phyloP scores from a whole-genome alignment of 1,140 invertebrate genomes.

The Antheraea mylitta region DNA sequence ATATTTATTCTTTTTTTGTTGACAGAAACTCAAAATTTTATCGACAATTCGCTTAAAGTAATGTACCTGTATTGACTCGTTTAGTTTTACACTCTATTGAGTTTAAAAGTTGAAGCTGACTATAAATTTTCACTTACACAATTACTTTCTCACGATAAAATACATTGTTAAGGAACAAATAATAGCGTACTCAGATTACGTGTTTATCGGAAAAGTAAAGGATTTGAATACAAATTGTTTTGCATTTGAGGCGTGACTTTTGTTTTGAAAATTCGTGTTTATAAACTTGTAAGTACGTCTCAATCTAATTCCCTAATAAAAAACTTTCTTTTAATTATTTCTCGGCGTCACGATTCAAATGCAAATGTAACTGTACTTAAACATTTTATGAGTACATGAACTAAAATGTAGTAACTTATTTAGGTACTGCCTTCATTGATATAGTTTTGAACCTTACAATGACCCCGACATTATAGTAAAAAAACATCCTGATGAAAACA shows the following conservation, averaged over 20 bases:
- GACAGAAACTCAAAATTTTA: background rate
- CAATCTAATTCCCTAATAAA: background rate
- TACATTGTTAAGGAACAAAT: slow-evolving; percentile 21
- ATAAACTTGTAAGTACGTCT: background rate
- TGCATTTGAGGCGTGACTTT: background rate
- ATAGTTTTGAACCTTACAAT: too few species aligned
- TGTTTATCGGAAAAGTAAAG: background rate
- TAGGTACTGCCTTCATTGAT: too few species aligned
- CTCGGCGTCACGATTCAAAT: too few species aligned
- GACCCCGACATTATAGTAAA: too few species aligned
- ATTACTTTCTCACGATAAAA: slow-evolving; percentile 18
- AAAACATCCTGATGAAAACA: too few species aligned
- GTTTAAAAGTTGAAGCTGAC: background rate
- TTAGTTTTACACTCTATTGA: background rate
- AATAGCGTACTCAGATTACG: slow-evolving; percentile 10
- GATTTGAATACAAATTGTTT: too few species aligned
- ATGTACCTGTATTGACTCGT: too few species aligned
- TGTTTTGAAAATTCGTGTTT: background rate
- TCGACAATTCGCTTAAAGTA: background rate
- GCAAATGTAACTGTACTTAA: too few species aligned
- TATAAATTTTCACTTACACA: background rate
- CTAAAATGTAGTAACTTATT: too few species aligned
- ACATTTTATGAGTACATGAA: too few species aligned
- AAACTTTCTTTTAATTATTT: background rate
- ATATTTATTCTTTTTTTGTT: too few species aligned